Evolutionary conservation across 2,888 invertebrate genomes (phyloP), one percentile per base, ranked within the genome.

Genomic region (Portevinia maculata): DNA sequence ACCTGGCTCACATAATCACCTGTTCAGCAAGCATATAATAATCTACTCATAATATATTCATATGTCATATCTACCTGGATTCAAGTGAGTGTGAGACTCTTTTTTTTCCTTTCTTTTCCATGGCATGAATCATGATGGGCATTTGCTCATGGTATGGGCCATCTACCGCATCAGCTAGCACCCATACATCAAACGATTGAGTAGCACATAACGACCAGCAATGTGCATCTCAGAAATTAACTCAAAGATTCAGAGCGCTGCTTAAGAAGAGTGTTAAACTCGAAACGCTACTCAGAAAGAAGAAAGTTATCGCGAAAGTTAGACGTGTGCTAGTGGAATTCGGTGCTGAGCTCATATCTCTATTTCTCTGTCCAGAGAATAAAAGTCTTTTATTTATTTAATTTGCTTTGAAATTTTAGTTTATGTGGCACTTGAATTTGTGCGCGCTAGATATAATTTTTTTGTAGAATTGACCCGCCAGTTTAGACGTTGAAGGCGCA

Each of bases 231-330:
- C 17, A 41, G 19, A 69, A 78, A 65, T 71, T 13, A 83, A 83
- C 78, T 76, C 83, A 83, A 73, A 69, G 65, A 34, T 70, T 44
- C 62, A 73, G 62, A 30, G 21, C 73, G 48, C 71, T 71, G 87
- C 87, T 89, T 88, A 89, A 89, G 90, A 90, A 88, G 88, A 88
- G 88, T 87, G 87, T 87, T 87, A 87, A 84, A 85, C 86, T 85
- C 86, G 85, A 86, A 74, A 69, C 67, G 85, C 73, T 79, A 79
- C 86, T 85, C 89, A 90, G 88, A 89, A 88, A 88, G 88, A 88
- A 89, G 89, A 89, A 90, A 89, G 89, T 89, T 88, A 87, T 88
- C 88, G 87, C 84, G 86, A 86, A 86, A 86, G 87, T 86, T 86
- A 87, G 89, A 88, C 87, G 90, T 87, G 85, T 32, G 44, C 48